phyloP scores from a whole-genome alignment of 2,113 vertebrate genomes.

The Poeciliopsis retropinna region DNA sequence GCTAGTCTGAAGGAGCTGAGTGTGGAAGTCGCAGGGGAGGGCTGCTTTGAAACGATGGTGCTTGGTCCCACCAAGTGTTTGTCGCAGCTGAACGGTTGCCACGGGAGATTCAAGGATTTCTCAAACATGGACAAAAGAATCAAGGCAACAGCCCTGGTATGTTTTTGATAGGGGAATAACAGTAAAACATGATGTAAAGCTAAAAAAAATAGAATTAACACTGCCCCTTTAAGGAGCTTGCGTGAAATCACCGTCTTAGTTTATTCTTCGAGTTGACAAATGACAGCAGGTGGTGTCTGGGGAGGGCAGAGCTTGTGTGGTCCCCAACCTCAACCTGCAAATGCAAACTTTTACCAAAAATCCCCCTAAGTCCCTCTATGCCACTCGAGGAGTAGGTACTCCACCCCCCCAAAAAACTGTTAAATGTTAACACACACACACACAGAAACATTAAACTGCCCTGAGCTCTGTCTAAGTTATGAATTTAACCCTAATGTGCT shows the following conservation, averaged over 20 bases:
- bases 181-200: no score
- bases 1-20: no score
- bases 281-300: slow-evolving; percentile 68
- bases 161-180: no score
- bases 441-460: background rate
- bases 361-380: slow-evolving; percentile 14
- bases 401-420: background rate
- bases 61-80: no score
- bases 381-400: background rate
- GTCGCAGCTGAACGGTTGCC: no score
- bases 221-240: background rate
- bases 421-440: background rate
- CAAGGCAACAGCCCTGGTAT: no score
- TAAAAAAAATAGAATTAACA: no score
- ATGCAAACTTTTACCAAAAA: slow-evolving; percentile 43
- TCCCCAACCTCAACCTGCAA: slow-evolving; percentile 35
- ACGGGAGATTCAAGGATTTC: no score
- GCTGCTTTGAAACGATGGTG: no score
- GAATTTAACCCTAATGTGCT: slow-evolving; percentile 27
- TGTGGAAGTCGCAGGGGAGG: no score
- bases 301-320: slow-evolving; percentile 54
- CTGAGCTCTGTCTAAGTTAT: slow-evolving; percentile 46
- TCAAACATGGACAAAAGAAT: no score
- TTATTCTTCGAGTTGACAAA: slow-evolving; percentile 41
- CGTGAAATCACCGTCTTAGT: slow-evolving; percentile 24